Conservation (phyloP, 2,888 invertebrate genomes). For the Erpobdella octoculata region DNA sequence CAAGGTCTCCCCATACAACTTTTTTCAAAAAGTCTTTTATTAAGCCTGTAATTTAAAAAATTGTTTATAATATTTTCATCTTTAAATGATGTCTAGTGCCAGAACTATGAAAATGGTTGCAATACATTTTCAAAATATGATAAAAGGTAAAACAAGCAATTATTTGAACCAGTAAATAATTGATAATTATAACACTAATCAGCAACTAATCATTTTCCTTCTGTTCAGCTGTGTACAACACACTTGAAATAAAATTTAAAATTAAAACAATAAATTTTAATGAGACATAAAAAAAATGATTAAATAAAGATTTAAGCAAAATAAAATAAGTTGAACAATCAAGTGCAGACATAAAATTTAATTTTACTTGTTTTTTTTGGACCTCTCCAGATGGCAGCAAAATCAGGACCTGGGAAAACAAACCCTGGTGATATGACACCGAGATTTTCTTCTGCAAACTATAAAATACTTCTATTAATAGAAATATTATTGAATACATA, state of each 20-base stretch:
- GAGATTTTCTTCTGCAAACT: constrained; percentile 81
- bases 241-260: no score
- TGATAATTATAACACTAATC: no score
- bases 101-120: no score
- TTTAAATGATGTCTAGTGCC: not conserved
- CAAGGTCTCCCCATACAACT: constrained; percentile 68
- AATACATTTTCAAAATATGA: no score
- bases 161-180: no score
- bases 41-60: constrained; percentile 60
- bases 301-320: not conserved
- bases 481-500: not conserved
- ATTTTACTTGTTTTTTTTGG: constrained; percentile 89
- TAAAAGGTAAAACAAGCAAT: no score
- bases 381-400: constrained; percentile 98
- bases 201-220: not conserved
- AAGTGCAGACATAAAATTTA: not conserved
- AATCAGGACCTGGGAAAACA: constrained; percentile 65
- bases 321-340: not conserved
- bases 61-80: not conserved
- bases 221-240: no score
- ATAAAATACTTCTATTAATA: constrained; percentile 43
- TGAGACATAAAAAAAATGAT: no score
- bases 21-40: constrained; percentile 89
- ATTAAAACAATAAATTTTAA: no score
- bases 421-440: constrained; percentile 89